Base-by-base conservation (phyloP, 2,888 invertebrate species). In the Drosophila mimetica region DNA sequence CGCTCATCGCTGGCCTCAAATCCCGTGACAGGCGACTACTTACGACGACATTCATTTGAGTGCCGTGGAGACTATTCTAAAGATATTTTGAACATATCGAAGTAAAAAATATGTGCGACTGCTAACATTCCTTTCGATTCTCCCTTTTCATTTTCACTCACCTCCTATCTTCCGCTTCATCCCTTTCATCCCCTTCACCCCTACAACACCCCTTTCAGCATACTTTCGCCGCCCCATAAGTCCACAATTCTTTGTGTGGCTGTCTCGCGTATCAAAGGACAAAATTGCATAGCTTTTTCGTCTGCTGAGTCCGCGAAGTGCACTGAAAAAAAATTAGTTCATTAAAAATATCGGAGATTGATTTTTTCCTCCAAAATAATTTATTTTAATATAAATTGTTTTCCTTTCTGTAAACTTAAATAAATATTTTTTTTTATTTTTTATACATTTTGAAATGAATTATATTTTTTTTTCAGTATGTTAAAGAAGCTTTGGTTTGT, bases 11-110 rank as follows among this genome's bases (percentile, higher is more conserved):
- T 34, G 16, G 32, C 14, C 34, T 22, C 16, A 20, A 22, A n/a
- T 50, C 32, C 47, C 18, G 13, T 39, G 36, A 25, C 36, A 61
- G 51, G 44, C 70, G 53, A 79, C 71, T 73, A 66, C 71, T 75
- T 77, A 66, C 51, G 64, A 30, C 67, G 70, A 83, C 84, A 75
- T 82, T 82, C 75, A 82, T 86, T 86, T 76, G 74, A 79, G 67
- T 75, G 71, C 63, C 71, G 54, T 50, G 51, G 44, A 74, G 76
- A 84, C 74, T 84, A 66, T 66, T 76, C 71, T 42, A 75, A 70
- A 63, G 75, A 77, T 83, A 75, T 77, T 86, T 83, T 60, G 74
- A 79, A 80, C 77, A 74, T 50, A 83, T 72, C 55, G 53, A 53
- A 53, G 65, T 30, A 57, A 48, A 54, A 66, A 79, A 66, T 81